Evolutionary conservation across 2,113 vertebrate genomes (phyloP).

Genomic region (human): DNA sequence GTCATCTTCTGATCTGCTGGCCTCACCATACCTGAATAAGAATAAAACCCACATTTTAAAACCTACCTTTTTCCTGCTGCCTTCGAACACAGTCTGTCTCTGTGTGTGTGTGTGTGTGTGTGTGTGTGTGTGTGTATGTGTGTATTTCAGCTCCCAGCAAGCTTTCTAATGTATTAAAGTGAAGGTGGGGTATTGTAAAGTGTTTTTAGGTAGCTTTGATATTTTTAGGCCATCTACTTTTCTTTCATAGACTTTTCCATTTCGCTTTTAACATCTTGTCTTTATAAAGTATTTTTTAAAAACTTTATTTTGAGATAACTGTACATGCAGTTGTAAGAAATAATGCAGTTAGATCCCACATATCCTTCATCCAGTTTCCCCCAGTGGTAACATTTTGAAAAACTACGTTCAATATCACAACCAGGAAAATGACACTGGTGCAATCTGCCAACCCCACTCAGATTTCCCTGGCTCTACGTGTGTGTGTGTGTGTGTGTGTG

Average conservation of each 20-base stretch:
- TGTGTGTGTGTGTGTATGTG: neutral
- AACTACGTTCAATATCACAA: neutral
- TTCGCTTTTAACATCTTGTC: neutral
- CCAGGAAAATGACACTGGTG: neutral
- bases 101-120: neutral
- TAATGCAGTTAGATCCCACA: too few relatives aligned
- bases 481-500: neutral
- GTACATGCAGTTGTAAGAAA: neutral
- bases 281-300: neutral
- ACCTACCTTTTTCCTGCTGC: neutral
- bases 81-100: neutral
- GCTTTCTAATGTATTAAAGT: neutral
- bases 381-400: neutral
- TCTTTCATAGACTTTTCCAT: neutral
- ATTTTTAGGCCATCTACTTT: neutral
- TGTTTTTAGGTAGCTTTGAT: neutral
- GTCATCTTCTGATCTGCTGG: neutral
- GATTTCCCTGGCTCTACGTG: neutral
- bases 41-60: neutral
- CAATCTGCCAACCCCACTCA: neutral
- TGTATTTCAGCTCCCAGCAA: neutral
- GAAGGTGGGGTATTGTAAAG: neutral
- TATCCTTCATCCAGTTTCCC: neutral
- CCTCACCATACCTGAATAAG: neutral
- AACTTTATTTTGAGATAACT: neutral